Conservation (phyloP, 64 coral and sea anemone genomes). For the Orbicella faveolata region DNA sequence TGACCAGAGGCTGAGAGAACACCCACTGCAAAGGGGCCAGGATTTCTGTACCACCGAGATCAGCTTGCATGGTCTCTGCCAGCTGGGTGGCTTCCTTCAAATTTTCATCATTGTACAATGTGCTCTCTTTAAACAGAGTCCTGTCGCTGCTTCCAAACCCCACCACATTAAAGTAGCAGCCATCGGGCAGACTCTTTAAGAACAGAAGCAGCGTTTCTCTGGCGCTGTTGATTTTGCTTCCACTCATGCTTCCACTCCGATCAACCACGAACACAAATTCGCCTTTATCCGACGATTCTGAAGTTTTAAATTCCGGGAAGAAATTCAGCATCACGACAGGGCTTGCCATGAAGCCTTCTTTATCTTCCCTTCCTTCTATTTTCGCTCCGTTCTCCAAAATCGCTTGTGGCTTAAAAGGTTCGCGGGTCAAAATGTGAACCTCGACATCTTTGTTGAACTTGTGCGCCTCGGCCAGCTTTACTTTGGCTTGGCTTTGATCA, state of each 20-base stretch:
- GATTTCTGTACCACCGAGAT: slow-evolving; percentile 82
- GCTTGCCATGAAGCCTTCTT: slow-evolving; percentile 59
- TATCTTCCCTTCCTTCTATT: slow-evolving; percentile 30
- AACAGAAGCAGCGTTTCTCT: slow-evolving; percentile 81
- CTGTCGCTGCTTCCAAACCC: slow-evolving; percentile 49
- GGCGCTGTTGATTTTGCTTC: slow-evolving; percentile 55
- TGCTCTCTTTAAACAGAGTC: slow-evolving; percentile 53
- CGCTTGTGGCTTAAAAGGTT: slow-evolving; percentile 67
- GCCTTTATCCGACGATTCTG: slow-evolving; percentile 35
- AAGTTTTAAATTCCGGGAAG: slow-evolving; percentile 79
- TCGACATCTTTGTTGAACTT: slow-evolving; percentile 62
- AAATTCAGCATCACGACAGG: slow-evolving; percentile 93
- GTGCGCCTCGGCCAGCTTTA: slow-evolving; percentile 42
- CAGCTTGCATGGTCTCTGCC: slow-evolving; percentile 60
- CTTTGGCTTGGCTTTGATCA: slow-evolving; percentile 48
- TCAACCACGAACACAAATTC: slow-evolving; percentile 95
- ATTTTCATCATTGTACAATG: slow-evolving; percentile 54
- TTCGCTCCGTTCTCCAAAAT: slow-evolving; percentile 73
- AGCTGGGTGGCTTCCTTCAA: slow-evolving; percentile 64
- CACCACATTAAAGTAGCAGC: slow-evolving; percentile 90
- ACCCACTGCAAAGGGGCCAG: slow-evolving; percentile 62
- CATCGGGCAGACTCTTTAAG: slow-evolving; percentile 78
- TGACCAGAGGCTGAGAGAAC: slow-evolving; percentile 60
- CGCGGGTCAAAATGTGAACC: slow-evolving; percentile 53
- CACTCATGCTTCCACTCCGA: slow-evolving; percentile 92